Base-by-base conservation (phyloP, 2,797 vertebrate genomes). In the Molossus molossus region DNA sequence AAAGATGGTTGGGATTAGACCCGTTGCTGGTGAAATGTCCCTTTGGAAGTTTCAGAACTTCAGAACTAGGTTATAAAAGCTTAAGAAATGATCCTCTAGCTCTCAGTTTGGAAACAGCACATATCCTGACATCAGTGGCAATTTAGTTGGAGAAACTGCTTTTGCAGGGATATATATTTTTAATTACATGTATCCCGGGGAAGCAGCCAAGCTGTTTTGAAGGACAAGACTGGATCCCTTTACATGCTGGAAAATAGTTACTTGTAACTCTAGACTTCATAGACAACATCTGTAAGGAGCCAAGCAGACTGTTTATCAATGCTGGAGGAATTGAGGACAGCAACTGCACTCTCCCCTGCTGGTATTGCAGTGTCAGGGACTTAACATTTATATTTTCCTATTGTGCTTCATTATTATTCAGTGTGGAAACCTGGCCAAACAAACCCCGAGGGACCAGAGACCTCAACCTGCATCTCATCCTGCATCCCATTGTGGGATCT, bases 231-330 rank as follows among this genome's bases (percentile, higher is more conserved):
- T 94, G 95, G 94, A 97, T 97, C 97, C 95, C 96, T 97, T 97
- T 97, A 97, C 97, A 94, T 95, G 80, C 90, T 97, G 94, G 97
- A 96, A 97, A 96, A 95, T 96, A 97, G 97, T 97, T 91, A 88
- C 97, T 97, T 97, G 96, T 97, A 97, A 98, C 89, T 76, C 95
- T 98, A 97, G 92, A 96, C 97, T 95, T 94, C 96, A 88, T 96
- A 97, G 97, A 97, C 97, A 97, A 97, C 97, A 97, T 98, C 97
- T 98, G 97, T 97, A 97, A 96, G 97, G 96, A 97, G 97, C 96
- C 96, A 97, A 90, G 94, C 91, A 96, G 97, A 96, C 96, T 97
- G 97, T 97, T 97, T 96, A 96, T 97, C 96, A 97, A 86, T 94
- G 95, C 92, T 93, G 91, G 90, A 97, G 94, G 96, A 97, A 97